These are phyloP conservation scores for Pipa parva DNA, from an alignment of 2,113 vertebrate genomes.

Conservation along the genomic window DNA sequence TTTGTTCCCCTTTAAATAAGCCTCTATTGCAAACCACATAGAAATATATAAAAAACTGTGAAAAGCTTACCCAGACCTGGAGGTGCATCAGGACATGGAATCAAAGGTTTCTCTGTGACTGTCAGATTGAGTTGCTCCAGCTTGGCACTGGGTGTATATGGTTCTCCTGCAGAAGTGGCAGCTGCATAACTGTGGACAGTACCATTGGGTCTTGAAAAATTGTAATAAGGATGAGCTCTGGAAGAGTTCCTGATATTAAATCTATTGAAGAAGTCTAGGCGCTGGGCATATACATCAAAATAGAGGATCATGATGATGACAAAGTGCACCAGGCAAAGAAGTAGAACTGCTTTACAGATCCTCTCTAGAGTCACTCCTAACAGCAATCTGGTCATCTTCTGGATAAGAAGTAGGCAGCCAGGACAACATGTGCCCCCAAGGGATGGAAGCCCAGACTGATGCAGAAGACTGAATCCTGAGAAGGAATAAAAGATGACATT, in stretches of 20 bases:
- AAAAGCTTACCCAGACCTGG: conserved; percentile 80
- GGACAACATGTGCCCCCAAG: conserved; percentile 45
- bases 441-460: conserved; percentile 21
- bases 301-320: conserved; percentile 97
- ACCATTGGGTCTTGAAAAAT: conserved; percentile 77
- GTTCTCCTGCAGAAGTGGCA: conserved; percentile 59
- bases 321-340: conserved; percentile 95
- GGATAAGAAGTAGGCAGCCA: conserved; percentile 45
- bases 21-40: too few relatives aligned
- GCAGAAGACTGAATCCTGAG: too few relatives aligned
- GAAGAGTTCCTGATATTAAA: conserved; percentile 79
- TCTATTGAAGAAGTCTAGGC: conserved; percentile 94
- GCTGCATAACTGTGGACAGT: conserved; percentile 68
- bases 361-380: conserved; percentile 97
- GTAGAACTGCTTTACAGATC: conserved; percentile 95
- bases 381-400: conserved; percentile 98
- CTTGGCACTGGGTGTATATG: conserved; percentile 65
- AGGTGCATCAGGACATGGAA: conserved; percentile 85
- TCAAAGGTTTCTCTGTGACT: conserved; percentile 73
- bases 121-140: conserved; percentile 72
- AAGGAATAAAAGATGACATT: too few relatives aligned
- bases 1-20: too few relatives aligned
- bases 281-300: conserved; percentile 94
- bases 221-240: conserved; percentile 69
- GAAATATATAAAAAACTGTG: not conserved